Evolutionary conservation across 2,888 invertebrate genomes (phyloP).

Genomic region (Stramonita haemastoma): DNA sequence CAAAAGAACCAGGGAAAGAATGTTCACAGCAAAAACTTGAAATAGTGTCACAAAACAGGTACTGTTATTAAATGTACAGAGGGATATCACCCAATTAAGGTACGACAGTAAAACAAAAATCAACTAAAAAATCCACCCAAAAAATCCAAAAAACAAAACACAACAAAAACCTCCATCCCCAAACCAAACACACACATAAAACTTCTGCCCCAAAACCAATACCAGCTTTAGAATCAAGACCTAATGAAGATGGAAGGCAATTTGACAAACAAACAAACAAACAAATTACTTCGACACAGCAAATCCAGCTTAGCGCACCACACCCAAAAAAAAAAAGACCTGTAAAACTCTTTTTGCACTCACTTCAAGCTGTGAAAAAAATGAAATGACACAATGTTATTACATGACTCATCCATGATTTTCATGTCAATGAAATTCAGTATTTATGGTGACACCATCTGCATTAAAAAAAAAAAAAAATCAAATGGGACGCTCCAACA

Average conservation of each 20-base stretch:
- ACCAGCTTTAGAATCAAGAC: too few relatives aligned
- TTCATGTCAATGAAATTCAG: neutral
- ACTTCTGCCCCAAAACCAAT: too few relatives aligned
- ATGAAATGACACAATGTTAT: neutral
- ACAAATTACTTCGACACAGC: neutral
- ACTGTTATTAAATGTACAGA: too few relatives aligned
- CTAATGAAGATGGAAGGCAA: neutral
- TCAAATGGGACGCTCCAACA: too few relatives aligned
- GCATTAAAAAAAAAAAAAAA: neutral
- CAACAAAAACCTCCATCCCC: neutral
- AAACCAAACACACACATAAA: too few relatives aligned
- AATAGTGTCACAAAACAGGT: too few relatives aligned
- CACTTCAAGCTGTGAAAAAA: slow-evolving; percentile 12
- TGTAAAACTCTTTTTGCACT: neutral
- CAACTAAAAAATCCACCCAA: too few relatives aligned
- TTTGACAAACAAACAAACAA: neutral
- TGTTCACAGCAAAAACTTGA: too few relatives aligned
- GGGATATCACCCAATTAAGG: too few relatives aligned
- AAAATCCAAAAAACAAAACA: neutral
- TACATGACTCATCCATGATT: neutral
- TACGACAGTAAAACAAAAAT: neutral
- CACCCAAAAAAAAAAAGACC: neutral
- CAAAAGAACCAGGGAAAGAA: too few relatives aligned
- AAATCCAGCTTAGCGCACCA: neutral
- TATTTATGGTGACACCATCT: neutral